Evolutionary conservation across 2,113 vertebrate species (phyloP), one percentile per base, ranked within the genome.

Genomic region (Glaucidium brasilianum): DNA sequence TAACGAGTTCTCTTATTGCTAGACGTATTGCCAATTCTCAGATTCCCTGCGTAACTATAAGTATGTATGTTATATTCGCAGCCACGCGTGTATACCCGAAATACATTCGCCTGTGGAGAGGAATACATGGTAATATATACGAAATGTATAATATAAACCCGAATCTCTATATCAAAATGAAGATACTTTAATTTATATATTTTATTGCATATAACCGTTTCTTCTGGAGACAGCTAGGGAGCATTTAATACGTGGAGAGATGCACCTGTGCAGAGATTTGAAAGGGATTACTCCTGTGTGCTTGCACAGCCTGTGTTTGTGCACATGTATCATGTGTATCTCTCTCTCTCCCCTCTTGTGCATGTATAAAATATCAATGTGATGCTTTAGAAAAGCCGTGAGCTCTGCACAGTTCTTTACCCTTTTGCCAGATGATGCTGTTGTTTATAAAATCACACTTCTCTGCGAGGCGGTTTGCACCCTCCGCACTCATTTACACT

Each of bases 371-470:
- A 80, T 69, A 69, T 39, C 73, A 79, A 16, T 29, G 43, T 4
- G 67, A 14, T 50, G 84, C 49, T 83, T 58, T 67, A 43, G 87
- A 41, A 71, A 58, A 77, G 68, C 88, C 88, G 59, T 10, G 64
- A 77, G 92, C 88, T 50, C 50, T 47, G 71, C 78, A 56, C 82
- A 63, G 74, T 49, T 59, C 87, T 95, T 85, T 75, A 58, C 69
- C 56, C 92, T 77, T 94, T 71, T 87, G 69, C 94, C 86, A 89
- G 95, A 74, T 49, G 90, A 56, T 91, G 90, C 92, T 29, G 89
- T 34, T 86, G 86, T 93, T 96, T 73, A 47, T 88, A 94, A 92
- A 90, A 72, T 12, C 55, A 4, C 88, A 59, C 68, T 87, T 67
- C 84, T 80, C 79, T 45, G 86, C 67, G 27, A 77, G 74, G 69